Base-by-base conservation (phyloP, 2,888 invertebrate genomes). In the Mactromeris polynyma region DNA sequence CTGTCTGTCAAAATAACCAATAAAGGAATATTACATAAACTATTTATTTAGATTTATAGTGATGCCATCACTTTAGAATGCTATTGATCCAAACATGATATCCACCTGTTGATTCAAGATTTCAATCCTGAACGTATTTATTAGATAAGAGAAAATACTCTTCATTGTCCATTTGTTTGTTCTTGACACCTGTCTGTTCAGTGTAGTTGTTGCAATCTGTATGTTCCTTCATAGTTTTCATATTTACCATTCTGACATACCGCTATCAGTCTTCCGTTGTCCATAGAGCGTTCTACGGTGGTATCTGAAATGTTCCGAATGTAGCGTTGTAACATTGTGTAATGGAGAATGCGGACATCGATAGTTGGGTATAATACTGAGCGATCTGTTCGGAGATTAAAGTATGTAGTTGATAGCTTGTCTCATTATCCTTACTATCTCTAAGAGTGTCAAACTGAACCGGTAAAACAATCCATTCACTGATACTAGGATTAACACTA, bases 121-220 rank as follows among this genome's bases (percentile, higher is more conserved):
- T 81, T 84, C 78, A 84, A 77, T 84, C 85, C 85, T 84, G 90
- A 84, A 92, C 87, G 88, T 92, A 93, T 93, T 92, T 90, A 89
- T 81, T 81, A 91, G 93, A 93, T 93, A 93, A 93, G 90, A 82
- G 87, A 87, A 46, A 84, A 88, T 87, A 90, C 86, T 85, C 84
- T 87, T 83, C 86, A 92, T 93, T 93, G 92, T 93, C 77, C 77
- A 64, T 80, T 86, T 93, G 91, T 93, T 93, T 94, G 87, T 90
- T 80, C 84, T 89, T 91, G 89, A 92, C 94, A 94, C 94, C 94
- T 94, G 94, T 83, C 83, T 81, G 64, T 81, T 46, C 54, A 36
- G 36, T 54, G 36, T 84, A 78, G 42, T 46, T 54, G 9, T 38
- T 46, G 33, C 26, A 31, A 46, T 73, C 77, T 51, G 58, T 78